Percentiles rank a stretch among this genome's conserved stretches.
Evolutionary conservation across 2,797 vertebrate species (phyloP).

Genomic region (Chaunax sp.): DNA sequence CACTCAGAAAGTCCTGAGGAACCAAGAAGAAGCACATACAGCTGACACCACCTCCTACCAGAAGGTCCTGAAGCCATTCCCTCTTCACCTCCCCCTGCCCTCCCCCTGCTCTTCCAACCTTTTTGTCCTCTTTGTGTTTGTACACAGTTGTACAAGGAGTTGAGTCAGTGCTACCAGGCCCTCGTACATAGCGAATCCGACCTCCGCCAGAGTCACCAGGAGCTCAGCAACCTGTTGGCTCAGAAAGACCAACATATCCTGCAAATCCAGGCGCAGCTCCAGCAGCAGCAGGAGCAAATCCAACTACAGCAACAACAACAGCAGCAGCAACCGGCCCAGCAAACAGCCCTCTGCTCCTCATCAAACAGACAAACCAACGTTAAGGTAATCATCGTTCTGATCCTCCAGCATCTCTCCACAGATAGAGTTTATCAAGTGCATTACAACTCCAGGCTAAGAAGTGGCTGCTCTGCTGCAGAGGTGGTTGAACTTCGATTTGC

Average conservation of each 20-base stretch:
- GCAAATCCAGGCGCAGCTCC: constrained; percentile 86
- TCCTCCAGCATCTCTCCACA: constrained; percentile 21
- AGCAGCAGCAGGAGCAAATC: constrained; percentile 57
- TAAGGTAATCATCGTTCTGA: constrained; percentile 79
- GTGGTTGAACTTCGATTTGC: constrained; percentile 33
- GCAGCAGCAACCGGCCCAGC: constrained; percentile 48
- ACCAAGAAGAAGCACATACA: constrained; percentile 89
- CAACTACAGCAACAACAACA: constrained; percentile 68
- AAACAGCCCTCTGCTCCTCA: constrained; percentile 39
- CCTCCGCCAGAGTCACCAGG: constrained; percentile 84
- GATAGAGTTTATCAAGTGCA: constrained; percentile 17
- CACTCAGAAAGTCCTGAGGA: constrained; percentile 89
- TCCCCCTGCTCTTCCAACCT: constrained; percentile 3
- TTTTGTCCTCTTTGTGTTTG: constrained; percentile 40
- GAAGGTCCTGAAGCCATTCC: constrained; percentile 79
- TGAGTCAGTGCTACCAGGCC: constrained; percentile 89
- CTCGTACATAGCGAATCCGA: constrained; percentile 86
- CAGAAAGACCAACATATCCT: constrained; percentile 86
- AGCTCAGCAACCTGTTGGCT: constrained; percentile 84
- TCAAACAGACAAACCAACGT: constrained; percentile 78
- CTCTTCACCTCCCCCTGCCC: neutral
- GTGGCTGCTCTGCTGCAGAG: constrained; percentile 7
- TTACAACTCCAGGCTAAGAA: constrained; percentile 10
- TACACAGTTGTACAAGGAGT: constrained; percentile 90
- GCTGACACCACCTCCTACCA: constrained; percentile 90